These are phyloP conservation scores for Tenthredo amoena DNA, from an alignment of 2,888 invertebrate genomes.

Conservation along the genomic window DNA sequence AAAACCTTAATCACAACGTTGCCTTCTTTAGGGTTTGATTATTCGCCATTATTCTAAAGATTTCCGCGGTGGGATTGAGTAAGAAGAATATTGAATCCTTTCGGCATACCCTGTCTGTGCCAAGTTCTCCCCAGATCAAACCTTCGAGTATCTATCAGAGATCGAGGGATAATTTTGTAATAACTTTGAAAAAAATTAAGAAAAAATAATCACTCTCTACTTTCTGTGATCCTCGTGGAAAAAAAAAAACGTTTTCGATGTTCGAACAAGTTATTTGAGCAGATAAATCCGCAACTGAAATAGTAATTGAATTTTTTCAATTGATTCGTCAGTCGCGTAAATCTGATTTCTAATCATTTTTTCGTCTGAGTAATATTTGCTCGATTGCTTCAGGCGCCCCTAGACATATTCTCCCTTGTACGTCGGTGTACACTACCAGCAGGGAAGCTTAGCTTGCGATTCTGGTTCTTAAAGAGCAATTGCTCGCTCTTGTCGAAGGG, in stretches of 20 bases:
- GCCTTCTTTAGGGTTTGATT: no score
- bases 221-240: not conserved
- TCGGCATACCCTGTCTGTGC: no score
- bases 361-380: not conserved
- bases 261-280: not conserved
- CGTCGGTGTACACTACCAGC: not conserved
- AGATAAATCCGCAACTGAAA: not conserved
- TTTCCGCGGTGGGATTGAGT: no score
- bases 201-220: not conserved
- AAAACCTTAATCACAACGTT: no score
- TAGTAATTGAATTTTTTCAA: not conserved
- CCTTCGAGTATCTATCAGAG: no score
- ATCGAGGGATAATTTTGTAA: not conserved
- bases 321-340: not conserved
- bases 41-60: no score
- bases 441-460: slow-evolving; percentile 23
- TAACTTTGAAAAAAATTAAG: not conserved
- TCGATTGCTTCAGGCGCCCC: slow-evolving; percentile 1
- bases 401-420: not conserved
- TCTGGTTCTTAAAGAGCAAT: slow-evolving; percentile 41
- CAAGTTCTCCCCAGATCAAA: no score
- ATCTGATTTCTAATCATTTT: slow-evolving; percentile 1
- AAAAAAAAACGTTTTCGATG: not conserved
- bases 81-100: not conserved
- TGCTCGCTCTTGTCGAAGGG: slow-evolving; percentile 35